These are phyloP conservation scores for Xyrauchen texanus DNA, from an alignment of 2,113 vertebrate species.

Conservation along the genomic window DNA sequence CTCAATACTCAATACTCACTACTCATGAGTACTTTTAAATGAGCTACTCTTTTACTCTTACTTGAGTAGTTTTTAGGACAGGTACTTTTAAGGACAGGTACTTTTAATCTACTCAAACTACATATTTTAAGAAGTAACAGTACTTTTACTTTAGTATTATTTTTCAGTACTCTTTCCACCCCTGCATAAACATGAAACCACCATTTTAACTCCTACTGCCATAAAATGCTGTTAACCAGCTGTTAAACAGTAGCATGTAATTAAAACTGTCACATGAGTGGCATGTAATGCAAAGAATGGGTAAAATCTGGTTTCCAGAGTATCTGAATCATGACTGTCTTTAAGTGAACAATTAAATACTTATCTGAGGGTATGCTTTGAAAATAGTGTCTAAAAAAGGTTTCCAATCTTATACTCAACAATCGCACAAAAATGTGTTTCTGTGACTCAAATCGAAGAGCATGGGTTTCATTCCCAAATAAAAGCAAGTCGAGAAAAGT, in stretches of 20 bases:
- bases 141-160: no score
- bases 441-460: no score
- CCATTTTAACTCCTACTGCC: slow-evolving; percentile 7
- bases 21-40: no score
- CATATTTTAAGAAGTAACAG: no score
- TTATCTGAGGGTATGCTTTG: not conserved
- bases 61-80: no score
- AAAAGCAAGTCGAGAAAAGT: slow-evolving; percentile 63
- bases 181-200: not conserved
- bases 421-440: no score
- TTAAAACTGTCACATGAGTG: slow-evolving; percentile 28
- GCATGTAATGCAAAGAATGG: slow-evolving; percentile 23
- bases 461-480: no score
- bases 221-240: slow-evolving; percentile 13
- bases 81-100: no score
- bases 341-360: slow-evolving; percentile 10
- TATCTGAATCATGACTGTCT: slow-evolving; percentile 10
- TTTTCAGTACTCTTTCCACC: no score
- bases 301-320: slow-evolving; percentile 43
- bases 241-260: slow-evolving; percentile 15
- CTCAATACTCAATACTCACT: no score
- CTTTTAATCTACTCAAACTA: no score
- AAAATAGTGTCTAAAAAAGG: not conserved
- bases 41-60: no score
- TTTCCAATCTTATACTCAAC: not conserved